Evolutionary conservation across 2,888 invertebrate genomes (phyloP).

Genomic region (Chirona hameri): DNA sequence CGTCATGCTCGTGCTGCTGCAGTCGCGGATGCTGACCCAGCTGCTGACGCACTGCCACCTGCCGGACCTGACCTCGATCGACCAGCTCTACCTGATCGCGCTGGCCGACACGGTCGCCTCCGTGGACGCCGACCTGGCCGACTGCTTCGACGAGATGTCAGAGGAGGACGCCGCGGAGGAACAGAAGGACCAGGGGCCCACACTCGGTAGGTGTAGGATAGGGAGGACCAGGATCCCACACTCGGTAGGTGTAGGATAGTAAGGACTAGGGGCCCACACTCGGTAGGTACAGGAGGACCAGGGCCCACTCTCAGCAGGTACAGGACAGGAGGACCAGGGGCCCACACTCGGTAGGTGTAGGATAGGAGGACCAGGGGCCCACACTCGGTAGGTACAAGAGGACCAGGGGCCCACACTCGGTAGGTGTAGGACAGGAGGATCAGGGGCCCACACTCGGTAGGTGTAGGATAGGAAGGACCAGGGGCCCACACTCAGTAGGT

Average conservation of each 20-base stretch:
- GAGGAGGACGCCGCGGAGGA: constrained; percentile 64
- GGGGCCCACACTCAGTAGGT: neutral
- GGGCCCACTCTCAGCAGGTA: no score
- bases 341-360: no score
- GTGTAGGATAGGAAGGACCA: constrained; percentile 32
- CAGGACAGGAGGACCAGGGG: no score
- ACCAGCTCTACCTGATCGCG: constrained; percentile 99
- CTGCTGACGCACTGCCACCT: constrained; percentile 91
- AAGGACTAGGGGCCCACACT: neutral
- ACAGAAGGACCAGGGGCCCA: constrained; percentile 57
- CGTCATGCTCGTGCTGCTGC: constrained; percentile 33
- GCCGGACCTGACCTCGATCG: constrained; percentile 90
- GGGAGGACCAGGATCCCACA: no score
- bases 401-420: constrained; percentile 53
- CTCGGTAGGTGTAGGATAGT: neutral
- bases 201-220: constrained; percentile 49
- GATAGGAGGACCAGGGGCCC: constrained; percentile 51
- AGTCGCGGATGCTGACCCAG: constrained; percentile 75
- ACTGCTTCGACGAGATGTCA: constrained; percentile 64
- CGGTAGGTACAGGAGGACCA: neutral
- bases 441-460: neutral
- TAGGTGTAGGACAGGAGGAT: constrained; percentile 44
- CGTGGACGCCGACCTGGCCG: constrained; percentile 57
- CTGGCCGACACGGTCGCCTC: constrained; percentile 96
- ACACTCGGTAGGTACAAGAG: constrained; percentile 64